Conservation (phyloP, 2,797 vertebrate genomes). For the Oryzias sinensis region DNA sequence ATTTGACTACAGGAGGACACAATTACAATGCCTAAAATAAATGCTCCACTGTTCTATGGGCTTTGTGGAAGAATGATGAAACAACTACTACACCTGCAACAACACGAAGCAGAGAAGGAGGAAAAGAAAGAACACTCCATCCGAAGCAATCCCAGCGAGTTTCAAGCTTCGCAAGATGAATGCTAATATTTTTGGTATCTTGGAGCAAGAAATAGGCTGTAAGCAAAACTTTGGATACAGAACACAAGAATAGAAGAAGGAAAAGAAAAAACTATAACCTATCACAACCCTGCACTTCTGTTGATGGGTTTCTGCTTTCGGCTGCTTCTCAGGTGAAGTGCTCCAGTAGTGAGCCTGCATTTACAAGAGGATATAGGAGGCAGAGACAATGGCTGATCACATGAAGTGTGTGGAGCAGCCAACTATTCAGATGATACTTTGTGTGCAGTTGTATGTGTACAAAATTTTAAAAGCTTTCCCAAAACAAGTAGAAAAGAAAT, state of each 20-base stretch:
- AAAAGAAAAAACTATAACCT: slow-evolving; percentile 6
- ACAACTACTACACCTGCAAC: not conserved
- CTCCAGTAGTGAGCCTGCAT: slow-evolving; percentile 25
- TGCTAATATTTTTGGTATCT: slow-evolving; percentile 48
- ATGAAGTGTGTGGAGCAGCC: slow-evolving; percentile 10
- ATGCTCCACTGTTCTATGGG: not conserved
- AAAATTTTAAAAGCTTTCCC: no score
- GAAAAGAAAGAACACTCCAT: slow-evolving; percentile 1
- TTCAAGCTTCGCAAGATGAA: slow-evolving; percentile 38
- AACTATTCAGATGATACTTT: slow-evolving; percentile 10
- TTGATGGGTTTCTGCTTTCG: slow-evolving; percentile 51
- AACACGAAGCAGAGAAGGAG: no score
- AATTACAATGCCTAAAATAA: not conserved
- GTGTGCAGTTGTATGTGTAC: no score
- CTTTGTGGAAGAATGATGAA: not conserved
- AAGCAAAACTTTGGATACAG: slow-evolving; percentile 44
- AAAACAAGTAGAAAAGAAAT: no score
- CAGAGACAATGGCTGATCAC: slow-evolving; percentile 18
- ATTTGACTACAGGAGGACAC: not conserved
- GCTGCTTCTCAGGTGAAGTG: slow-evolving; percentile 44
- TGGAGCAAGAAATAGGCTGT: slow-evolving; percentile 16
- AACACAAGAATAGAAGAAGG: slow-evolving; percentile 40
- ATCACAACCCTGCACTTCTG: slow-evolving; percentile 41
- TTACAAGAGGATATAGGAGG: slow-evolving; percentile 12
- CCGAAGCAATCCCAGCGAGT: slow-evolving; percentile 25